A percentile compares a stretch with the other conserved stretches of the same genome.
Conservation (phyloP, 30 jellyfish, hydroid and myxozoan genomes). For the Turritopsis rubra region DNA sequence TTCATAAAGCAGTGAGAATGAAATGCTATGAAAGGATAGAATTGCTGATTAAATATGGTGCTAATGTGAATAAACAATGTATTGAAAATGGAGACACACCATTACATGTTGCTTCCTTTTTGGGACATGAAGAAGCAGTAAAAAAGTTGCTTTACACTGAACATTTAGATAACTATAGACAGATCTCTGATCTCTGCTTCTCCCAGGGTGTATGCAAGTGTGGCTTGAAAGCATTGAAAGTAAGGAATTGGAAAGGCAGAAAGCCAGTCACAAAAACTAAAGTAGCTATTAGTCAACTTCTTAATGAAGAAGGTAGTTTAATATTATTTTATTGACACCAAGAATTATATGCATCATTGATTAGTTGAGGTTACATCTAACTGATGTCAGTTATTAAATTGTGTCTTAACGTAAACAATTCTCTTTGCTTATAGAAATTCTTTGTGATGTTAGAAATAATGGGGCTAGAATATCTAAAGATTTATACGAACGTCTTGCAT, state of each 20-base stretch:
- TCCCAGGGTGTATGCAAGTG: background rate
- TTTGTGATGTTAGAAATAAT: background rate
- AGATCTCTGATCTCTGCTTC: background rate
- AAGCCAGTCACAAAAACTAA: background rate
- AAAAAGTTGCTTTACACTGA: background rate
- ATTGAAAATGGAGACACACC: slow-evolving; percentile 14
- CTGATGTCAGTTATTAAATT: too few relatives aligned
- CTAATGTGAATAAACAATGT: background rate
- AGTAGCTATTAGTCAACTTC: background rate
- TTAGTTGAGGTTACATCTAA: too few relatives aligned
- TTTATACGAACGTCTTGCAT: background rate
- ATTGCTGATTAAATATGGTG: background rate
- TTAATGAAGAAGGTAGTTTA: background rate
- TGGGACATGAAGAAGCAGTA: background rate
- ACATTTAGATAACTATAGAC: background rate
- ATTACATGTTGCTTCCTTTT: background rate
- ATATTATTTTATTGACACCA: background rate
- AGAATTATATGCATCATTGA: too few relatives aligned
- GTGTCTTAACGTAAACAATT: background rate
- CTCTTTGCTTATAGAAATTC: background rate
- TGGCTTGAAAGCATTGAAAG: background rate
- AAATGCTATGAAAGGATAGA: background rate
- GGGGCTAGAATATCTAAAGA: background rate
- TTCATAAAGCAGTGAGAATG: background rate
- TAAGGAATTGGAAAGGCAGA: background rate